Base-by-base conservation (phyloP, 1,140 invertebrate species). In the Nebria ingens region DNA sequence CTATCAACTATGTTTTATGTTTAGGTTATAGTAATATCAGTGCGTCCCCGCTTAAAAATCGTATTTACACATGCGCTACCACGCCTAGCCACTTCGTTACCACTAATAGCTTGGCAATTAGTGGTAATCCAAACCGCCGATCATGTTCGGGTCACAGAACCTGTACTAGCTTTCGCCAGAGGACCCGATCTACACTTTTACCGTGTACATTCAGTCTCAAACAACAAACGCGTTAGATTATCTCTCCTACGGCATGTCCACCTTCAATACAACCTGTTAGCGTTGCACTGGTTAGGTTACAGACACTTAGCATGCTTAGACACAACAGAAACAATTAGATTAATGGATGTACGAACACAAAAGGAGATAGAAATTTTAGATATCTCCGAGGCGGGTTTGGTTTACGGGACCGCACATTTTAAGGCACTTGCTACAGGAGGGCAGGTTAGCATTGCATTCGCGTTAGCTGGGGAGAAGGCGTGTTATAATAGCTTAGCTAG, bases 321-420 rank as follows among this genome's bases (percentile, higher is more conserved):
- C 73, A 83, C 82, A 0, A 79, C 82, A 57, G 93, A 97, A 71
- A 87, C 85, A 56, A 69, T 97, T 53, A 87, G 93, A 72, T 73
- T 98, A 19, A 78, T 94, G 62, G 93, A 96, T 68, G 92, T 96
- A 15, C 79, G 91, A 55, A 86, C 87, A 1, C 87, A 91, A 63
- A 83, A 89, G 64, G 86, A 91, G 68, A 73, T 89, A n/a, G 88
- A 93, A 71, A 79, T 81, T 22, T 71, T 92, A 50, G 90, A 95
- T 71, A 74, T 94, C 58, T 86, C 85, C 25, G 80, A 83, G 61
- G 86, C 92, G 13, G 85, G 90, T 55, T 76, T 98, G 25, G 90
- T 96, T 0, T 97, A 97, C 70, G 84, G 85, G 21, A 92, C 89
- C 21, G 91, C 90, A 62, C 89, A 94, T 73, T 98, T 96, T 65